phyloP scores from a whole-genome alignment of 2,888 invertebrate genomes.

The Hedychridium roseum region DNA sequence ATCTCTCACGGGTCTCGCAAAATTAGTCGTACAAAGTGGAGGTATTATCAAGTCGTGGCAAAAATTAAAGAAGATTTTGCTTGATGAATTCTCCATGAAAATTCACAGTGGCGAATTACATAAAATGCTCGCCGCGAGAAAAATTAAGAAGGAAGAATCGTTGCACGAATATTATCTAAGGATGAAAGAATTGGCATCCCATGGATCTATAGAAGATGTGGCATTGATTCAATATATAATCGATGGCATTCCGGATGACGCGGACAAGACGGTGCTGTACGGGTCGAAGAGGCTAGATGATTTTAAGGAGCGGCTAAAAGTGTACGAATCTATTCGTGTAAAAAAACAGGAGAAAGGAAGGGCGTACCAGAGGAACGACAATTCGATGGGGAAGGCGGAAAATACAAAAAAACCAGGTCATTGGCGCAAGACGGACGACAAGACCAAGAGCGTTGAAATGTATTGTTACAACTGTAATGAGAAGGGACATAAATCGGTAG shows the following conservation, averaged over 20 bases:
- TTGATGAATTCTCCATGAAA: constrained; percentile 15
- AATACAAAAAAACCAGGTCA: no score
- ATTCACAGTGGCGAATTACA: constrained; percentile 16
- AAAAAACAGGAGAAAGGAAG: no score
- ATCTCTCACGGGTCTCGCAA: no score
- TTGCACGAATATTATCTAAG: constrained; percentile 18
- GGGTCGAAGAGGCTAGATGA: constrained; percentile 1
- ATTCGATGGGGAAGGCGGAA: no score
- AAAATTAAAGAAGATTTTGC: no score
- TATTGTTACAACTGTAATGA: constrained; percentile 2
- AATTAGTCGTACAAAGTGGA: no score
- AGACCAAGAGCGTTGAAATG: no score
- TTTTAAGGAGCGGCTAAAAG: background rate
- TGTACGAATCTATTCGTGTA: background rate
- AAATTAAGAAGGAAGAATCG: constrained; percentile 11
- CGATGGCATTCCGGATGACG: constrained; percentile 5
- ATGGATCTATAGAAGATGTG: constrained; percentile 9
- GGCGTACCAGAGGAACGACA: no score
- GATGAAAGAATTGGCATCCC: constrained; percentile 16
- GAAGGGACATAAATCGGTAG: constrained; percentile 3
- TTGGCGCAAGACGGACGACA: no score
- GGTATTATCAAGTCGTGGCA: no score
- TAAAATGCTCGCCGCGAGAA: constrained; percentile 8
- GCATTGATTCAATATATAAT: constrained; percentile 14
- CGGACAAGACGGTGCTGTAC: constrained; percentile 8